Percentiles rank a stretch among this genome's conserved stretches.
Evolutionary conservation across 2,113 vertebrate species (phyloP).

Genomic region (Gallinago undulata): DNA sequence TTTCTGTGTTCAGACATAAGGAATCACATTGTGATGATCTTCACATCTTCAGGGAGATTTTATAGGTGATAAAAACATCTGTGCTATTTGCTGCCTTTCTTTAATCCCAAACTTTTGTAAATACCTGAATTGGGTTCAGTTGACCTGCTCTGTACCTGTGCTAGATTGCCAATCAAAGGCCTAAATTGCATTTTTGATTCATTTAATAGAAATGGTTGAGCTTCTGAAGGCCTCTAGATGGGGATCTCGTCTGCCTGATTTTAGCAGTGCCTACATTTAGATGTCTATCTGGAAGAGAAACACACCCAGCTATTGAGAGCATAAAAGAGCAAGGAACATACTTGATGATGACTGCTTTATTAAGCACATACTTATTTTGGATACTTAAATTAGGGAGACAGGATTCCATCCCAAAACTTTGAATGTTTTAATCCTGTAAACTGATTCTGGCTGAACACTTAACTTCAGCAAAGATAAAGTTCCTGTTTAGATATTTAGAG

Average conservation of each 20-base stretch:
- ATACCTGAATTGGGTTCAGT: background rate
- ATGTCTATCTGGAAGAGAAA: background rate
- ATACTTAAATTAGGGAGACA: background rate
- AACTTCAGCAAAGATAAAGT: background rate
- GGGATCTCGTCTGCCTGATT: background rate
- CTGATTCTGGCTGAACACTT: background rate
- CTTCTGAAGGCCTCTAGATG: background rate
- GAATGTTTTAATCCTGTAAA: background rate
- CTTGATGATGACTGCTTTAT: background rate
- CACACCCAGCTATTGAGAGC: accelerated
- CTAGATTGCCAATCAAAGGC: background rate
- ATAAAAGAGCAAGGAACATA: accelerated
- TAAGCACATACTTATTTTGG: background rate
- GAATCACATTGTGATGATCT: background rate
- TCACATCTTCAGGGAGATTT: background rate
- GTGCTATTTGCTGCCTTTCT: background rate
- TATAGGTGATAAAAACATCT: background rate
- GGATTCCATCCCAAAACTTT: background rate
- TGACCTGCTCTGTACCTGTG: background rate
- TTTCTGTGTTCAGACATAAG: background rate
- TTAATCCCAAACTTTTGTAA: background rate
- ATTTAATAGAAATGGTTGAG: background rate
- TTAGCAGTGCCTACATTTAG: background rate
- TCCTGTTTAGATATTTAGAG: background rate
- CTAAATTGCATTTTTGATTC: background rate